Evolutionary conservation across 2,797 vertebrate species (phyloP), one percentile per base, ranked within the genome.

Genomic region (Paguma larvata): DNA sequence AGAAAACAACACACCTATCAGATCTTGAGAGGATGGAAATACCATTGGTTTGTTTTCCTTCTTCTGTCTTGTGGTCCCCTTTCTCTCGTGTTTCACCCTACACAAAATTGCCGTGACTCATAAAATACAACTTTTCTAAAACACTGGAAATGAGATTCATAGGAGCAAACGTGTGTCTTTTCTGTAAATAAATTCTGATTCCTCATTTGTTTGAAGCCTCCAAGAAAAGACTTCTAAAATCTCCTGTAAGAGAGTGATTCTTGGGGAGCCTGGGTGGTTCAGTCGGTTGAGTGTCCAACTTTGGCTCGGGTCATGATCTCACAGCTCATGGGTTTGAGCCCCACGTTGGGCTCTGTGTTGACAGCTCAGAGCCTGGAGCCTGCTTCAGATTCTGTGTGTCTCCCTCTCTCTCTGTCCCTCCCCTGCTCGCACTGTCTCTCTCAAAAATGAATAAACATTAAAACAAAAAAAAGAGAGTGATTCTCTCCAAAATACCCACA

Each of bases 91-190:
- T 67, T 91, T 86, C 86, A 70, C 14, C 70, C 68, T 67, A n/a
- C 48, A 79, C 38, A 51, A 68, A 63, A 75, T 72, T 88, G 12
- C 56, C 27, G 38, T 63, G 44, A 41, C 23, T 23, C 25, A 4
- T 78, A 65, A 70, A 77, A 56, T 44, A 53, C 1, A 32, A 19
- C 70, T 93, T 95, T 96, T 38, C 59, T 75, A 53, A 73, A 95
- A 83, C 3, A 56, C 27, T 7, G 13, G 78, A 41, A 87, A 62
- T 63, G 85, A 77, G 6, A 32, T 46, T 72, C 65, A 41, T 63
- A 82, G 63, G 16, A 95, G 78, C n/a, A 75, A 88, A 48, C 79
- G 46, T 41, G 16, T 46, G 16, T 70, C 30, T 91, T 89, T 93
- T 34, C 62, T 72, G 4, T 56, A 62, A 93, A n/a, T 85, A 34